Evolutionary conservation across 2,113 vertebrate species (phyloP), one percentile per base, ranked within the genome.

Genomic region (Coptodon rendalli): DNA sequence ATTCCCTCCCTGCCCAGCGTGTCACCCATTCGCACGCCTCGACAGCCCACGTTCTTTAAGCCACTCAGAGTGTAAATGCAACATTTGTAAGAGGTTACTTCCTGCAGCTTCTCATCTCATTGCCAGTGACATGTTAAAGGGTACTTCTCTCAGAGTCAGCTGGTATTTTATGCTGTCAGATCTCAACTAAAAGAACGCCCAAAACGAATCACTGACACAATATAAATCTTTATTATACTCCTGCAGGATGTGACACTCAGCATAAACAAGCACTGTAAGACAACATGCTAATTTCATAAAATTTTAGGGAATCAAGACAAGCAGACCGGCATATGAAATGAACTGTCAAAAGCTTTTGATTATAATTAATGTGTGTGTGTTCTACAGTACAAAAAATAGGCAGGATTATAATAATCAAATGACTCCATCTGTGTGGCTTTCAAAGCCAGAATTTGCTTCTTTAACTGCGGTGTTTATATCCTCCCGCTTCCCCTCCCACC

Each of bases 1-100:
- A 56, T 45, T 83, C 76, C 81, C 81, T 79, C 59, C 85, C 92
- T 87, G 87, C 93, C 91, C 87, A 88, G 90, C 83, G 90, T 95
- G 94, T 95, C 94, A 86, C 86, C 94, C 82, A 22, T n/a, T 61
- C 82, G 31, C 86, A 13, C 7, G 88, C 19, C 86, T 90, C 86
- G 45, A 89, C 92, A 89, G 84, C 63, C 87, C 56, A 82, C 38
- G 52, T 81, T 81, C 89, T 86, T n/a, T 31, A 31, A 90, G 80
- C 82, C 73, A 24, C 91, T 91, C 84, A n/a, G n/a, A 9, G 79
- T 84, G 38, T 38, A 86, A 88, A 81, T 50, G 85, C 84, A 59
- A 34, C 80, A 83, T 89, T 91, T 54, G 73, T 38, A 71, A 68
- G 84, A 91, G 89, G 86, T 92, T 80, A 79, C 79, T 78, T 81